Conservation (phyloP, 2,113 vertebrate genomes). For the Cettia cetti region DNA sequence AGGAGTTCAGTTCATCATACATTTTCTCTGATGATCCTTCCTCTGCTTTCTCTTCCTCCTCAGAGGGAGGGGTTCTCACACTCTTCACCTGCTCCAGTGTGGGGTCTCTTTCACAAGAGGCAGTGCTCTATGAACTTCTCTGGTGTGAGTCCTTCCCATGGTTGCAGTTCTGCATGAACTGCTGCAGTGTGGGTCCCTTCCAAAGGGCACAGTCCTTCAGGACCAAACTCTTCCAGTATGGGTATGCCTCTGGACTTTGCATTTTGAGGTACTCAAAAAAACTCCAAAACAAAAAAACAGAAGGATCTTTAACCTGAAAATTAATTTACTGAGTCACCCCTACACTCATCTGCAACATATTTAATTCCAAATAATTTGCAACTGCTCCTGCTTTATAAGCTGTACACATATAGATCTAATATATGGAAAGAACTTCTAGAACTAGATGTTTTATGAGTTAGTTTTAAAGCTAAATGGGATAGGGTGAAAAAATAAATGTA, state of each 20-base stretch:
- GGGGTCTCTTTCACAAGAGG: not conserved
- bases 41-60: not conserved
- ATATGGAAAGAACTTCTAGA: not conserved
- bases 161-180: not conserved
- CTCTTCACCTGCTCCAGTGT: not conserved
- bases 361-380: not conserved
- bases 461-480: not conserved
- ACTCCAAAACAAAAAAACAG: not conserved
- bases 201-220: not conserved
- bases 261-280: not conserved
- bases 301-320: not conserved
- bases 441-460: not conserved
- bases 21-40: fast-evolving
- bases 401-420: not conserved
- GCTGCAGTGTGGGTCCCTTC: not conserved
- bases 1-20: fast-evolving
- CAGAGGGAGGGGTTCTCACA: fast-evolving
- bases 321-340: not conserved
- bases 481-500: not conserved
- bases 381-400: not conserved
- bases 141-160: fast-evolving
- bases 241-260: fast-evolving
- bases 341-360: not conserved
- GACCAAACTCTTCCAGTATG: not conserved
- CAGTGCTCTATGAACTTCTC: fast-evolving